A percentile compares a stretch with the other conserved stretches of the same genome.
Conservation (phyloP, 2,888 invertebrate species). For the Melanophora roralis region DNA sequence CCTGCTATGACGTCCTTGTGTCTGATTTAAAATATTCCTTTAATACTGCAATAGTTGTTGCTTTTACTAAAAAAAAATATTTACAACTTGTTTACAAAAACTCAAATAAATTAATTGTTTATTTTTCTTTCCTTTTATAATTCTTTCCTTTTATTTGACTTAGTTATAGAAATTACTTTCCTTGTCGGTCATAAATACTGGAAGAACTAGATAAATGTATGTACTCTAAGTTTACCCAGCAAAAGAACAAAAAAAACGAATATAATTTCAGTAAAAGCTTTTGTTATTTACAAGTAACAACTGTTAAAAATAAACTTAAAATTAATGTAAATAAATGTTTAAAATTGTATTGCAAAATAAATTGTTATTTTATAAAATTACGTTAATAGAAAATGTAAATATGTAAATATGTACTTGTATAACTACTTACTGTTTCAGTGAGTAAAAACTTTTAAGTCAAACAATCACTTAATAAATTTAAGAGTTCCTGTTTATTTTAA, state of each 20-base stretch:
- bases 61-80: too few relatives aligned
- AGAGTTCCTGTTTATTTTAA: too few relatives aligned
- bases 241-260: neutral
- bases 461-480: too few relatives aligned
- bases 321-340: neutral
- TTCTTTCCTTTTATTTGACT: constrained; percentile 38
- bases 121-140: too few relatives aligned
- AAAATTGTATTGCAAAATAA: neutral
- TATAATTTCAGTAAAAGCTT: constrained; percentile 38
- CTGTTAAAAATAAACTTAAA: neutral
- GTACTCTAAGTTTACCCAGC: neutral
- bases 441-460: neutral
- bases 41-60: too few relatives aligned
- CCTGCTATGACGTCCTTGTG: too few relatives aligned
- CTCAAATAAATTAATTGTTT: constrained; percentile 28
- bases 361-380: too few relatives aligned
- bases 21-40: too few relatives aligned
- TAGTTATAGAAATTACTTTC: constrained; percentile 45
- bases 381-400: too few relatives aligned
- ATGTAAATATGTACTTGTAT: too few relatives aligned
- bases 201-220: neutral
- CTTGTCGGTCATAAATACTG: constrained; percentile 12
- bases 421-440: too few relatives aligned
- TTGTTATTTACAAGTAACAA: neutral
- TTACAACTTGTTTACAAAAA: constrained; percentile 31